Percentiles rank a stretch among this genome's conserved stretches.
Evolutionary conservation across 2,797 vertebrate species (phyloP).

Genomic region (Rhinatrema bivittatum): DNA sequence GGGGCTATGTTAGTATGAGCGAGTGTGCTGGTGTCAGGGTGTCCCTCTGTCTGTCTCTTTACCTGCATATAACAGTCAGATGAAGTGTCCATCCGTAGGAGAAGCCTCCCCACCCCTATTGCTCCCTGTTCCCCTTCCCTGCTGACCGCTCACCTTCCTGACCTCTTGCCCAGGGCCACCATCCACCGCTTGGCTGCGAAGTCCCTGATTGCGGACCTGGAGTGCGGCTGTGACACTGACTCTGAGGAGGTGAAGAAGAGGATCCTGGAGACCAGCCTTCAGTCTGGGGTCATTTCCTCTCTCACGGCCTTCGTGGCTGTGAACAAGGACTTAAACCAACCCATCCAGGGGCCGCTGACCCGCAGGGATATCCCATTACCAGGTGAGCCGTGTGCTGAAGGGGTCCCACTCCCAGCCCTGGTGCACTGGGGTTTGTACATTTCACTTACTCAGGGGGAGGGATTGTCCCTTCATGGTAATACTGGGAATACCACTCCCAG

Average conservation of each 20-base stretch:
- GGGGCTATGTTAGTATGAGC: too few species aligned
- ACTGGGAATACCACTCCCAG: too few species aligned
- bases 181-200: conserved; percentile 58
- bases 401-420: neutral
- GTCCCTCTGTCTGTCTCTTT: too few species aligned
- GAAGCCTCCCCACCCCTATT: too few species aligned
- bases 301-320: conserved; percentile 62
- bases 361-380: conserved; percentile 21
- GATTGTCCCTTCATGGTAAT: neutral
- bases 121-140: too few species aligned
- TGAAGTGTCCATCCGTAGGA: too few species aligned
- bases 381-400: neutral
- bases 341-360: conserved; percentile 41
- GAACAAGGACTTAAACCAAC: conserved; percentile 35
- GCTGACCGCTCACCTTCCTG: too few species aligned
- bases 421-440: neutral
- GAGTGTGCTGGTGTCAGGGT: too few species aligned
- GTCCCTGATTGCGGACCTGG: conserved; percentile 50
- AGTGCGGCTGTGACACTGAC: conserved; percentile 23
- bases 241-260: conserved; percentile 21
- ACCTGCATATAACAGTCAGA: too few species aligned
- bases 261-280: conserved; percentile 54
- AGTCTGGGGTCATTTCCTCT: conserved; percentile 62
- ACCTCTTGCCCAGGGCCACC: conserved; percentile 54
- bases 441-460: accelerated